These are phyloP conservation scores for Drosophila fuyamai DNA, from an alignment of 1,140 invertebrate species.

Conservation along the genomic window DNA sequence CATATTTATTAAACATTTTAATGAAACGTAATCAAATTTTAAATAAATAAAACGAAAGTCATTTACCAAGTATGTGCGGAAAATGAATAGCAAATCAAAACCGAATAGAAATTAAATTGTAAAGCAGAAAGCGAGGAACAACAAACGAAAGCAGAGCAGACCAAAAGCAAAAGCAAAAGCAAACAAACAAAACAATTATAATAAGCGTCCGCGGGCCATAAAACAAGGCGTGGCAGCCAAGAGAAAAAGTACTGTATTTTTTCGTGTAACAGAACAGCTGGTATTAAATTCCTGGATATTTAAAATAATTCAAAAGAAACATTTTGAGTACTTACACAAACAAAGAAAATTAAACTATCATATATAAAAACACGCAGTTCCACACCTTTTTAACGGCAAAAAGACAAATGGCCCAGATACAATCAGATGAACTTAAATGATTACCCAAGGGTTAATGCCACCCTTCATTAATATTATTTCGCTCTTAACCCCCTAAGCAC, in stretches of 20 bases:
- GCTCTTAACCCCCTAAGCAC: too few species aligned
- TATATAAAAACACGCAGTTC: not conserved
- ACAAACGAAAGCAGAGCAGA: conserved; percentile 14
- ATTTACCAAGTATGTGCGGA: conserved; percentile 24
- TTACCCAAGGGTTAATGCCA: conserved; percentile 19
- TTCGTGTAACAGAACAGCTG: not conserved
- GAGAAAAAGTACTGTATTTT: not conserved
- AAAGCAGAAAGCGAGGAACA: conserved; percentile 26
- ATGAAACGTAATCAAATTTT: conserved; percentile 73
- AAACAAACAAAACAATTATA: conserved; percentile 71
- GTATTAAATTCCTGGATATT: not conserved
- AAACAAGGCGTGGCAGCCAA: conserved; percentile 8
- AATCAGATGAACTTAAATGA: conserved; percentile 17
- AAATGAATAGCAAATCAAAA: conserved; percentile 16
- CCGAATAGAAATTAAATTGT: conserved; percentile 63
- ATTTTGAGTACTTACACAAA: not conserved
- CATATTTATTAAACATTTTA: conserved; percentile 63
- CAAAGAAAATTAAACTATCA: not conserved
- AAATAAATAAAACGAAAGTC: conserved; percentile 62
- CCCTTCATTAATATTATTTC: conserved; percentile 20
- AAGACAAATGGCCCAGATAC: conserved; percentile 17
- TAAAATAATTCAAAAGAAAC: not conserved
- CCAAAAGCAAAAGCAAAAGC: conserved; percentile 16
- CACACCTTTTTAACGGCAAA: not conserved
- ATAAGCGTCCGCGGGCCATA: conserved; percentile 37